phyloP scores from a whole-genome alignment of 2,797 vertebrate genomes.

The Pseudotriccus pelzelni region DNA sequence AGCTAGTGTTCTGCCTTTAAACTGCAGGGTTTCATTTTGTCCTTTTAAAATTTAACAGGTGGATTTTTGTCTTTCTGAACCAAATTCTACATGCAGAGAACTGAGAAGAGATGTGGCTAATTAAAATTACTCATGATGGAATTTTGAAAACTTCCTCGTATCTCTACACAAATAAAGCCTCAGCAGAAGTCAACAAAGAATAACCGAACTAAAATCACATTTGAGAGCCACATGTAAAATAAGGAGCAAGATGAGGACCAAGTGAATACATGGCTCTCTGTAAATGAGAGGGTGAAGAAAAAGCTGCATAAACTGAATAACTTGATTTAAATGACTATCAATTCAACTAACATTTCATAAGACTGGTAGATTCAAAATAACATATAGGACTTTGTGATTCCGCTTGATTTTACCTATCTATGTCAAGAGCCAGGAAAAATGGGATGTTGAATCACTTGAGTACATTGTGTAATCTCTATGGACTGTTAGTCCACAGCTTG shows the following conservation, averaged over 20 bases:
- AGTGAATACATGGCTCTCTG: fast-evolving
- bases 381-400: neutral
- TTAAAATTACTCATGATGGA: neutral
- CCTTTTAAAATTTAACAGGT: too few relatives aligned
- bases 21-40: too few relatives aligned
- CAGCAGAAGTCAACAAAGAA: neutral
- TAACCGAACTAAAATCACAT: neutral
- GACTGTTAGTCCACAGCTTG: neutral
- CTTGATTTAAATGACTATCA: neutral
- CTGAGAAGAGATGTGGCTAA: neutral
- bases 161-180: neutral
- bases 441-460: neutral
- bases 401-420: neutral
- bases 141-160: neutral
- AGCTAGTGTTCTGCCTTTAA: too few relatives aligned
- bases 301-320: neutral
- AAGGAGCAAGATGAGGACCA: neutral
- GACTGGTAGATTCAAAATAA: neutral
- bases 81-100: too few relatives aligned
- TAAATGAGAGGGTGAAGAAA: neutral
- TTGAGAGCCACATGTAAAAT: neutral
- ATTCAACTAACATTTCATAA: neutral
- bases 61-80: too few relatives aligned
- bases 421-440: neutral
- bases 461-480: neutral